A percentile compares a stretch with the other conserved stretches of the same genome.
Evolutionary conservation across 1,140 invertebrate genomes (phyloP).

Genomic region (Dufourea novaeangliae): DNA sequence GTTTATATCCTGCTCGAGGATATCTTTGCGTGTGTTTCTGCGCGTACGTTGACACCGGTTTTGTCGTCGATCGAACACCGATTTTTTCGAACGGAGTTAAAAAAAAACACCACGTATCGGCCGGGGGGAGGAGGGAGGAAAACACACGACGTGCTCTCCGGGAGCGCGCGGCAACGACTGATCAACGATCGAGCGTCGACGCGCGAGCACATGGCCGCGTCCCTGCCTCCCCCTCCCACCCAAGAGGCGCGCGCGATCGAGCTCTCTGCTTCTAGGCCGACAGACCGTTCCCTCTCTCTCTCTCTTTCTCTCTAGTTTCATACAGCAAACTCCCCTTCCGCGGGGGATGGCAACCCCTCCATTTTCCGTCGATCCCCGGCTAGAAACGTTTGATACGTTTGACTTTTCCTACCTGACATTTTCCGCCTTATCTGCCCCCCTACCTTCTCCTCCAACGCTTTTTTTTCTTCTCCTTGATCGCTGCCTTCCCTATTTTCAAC

Average conservation of each 20-base stretch:
- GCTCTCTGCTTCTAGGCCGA: slow-evolving; percentile 43
- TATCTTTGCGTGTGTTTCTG: neutral
- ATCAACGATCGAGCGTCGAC: slow-evolving; percentile 74
- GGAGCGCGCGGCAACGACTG: slow-evolving; percentile 80
- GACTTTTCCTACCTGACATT: neutral
- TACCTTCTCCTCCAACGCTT: too few species aligned
- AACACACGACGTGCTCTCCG: slow-evolving; percentile 60
- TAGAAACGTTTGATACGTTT: slow-evolving; percentile 16
- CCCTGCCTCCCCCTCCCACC: slow-evolving; percentile 18
- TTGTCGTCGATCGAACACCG: too few species aligned
- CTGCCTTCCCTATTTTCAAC: too few species aligned
- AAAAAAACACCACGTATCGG: too few species aligned
- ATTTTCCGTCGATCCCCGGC: slow-evolving; percentile 2
- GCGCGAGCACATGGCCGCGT: slow-evolving; percentile 77
- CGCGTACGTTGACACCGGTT: too few species aligned
- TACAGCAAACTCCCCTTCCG: neutral
- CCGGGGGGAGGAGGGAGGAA: too few species aligned
- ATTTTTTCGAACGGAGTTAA: too few species aligned
- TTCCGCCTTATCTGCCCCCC: too few species aligned
- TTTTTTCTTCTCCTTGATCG: neutral
- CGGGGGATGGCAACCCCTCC: too few species aligned
- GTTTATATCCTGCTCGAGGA: neutral
- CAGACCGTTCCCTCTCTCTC: slow-evolving; percentile 34
- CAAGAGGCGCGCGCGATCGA: neutral
- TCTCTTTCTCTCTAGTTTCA: too few species aligned